A percentile compares a stretch with the other conserved stretches of the same genome.
These are phyloP conservation scores for Chamaea fasciata DNA, from an alignment of 2,113 vertebrate species.

Conservation along the genomic window DNA sequence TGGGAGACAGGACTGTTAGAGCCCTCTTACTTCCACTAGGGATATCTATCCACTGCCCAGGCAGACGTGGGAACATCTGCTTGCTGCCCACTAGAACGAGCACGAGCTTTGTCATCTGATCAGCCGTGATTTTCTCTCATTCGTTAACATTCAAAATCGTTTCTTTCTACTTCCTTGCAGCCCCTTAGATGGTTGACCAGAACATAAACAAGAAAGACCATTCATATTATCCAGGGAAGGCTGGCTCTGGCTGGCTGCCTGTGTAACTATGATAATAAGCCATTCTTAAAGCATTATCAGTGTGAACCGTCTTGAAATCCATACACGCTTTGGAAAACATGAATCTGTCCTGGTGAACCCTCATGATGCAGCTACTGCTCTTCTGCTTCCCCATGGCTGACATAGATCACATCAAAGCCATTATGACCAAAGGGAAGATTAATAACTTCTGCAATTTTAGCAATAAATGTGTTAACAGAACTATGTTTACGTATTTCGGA, in stretches of 20 bases:
- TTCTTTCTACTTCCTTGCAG: background rate
- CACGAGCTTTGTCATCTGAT: rapidly evolving
- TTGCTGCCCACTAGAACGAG: background rate
- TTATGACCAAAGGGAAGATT: background rate
- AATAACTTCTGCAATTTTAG: background rate
- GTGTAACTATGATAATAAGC: slow-evolving; percentile 1
- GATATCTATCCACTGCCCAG: background rate
- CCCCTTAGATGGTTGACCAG: background rate
- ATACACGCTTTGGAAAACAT: background rate
- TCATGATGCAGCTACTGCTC: background rate
- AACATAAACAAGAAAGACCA: background rate
- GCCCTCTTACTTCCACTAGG: background rate
- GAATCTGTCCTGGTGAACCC: background rate
- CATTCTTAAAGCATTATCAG: background rate
- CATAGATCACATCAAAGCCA: background rate
- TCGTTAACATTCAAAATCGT: slow-evolving; percentile 34
- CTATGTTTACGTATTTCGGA: background rate
- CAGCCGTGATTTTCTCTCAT: background rate
- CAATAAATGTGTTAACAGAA: background rate
- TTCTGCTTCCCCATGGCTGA: background rate
- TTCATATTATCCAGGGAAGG: background rate
- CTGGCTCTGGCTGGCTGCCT: background rate
- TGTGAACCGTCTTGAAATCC: background rate
- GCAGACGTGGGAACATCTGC: background rate
- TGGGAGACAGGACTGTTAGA: background rate